Conservation (phyloP, 2,888 invertebrate species). For the Ethmia dodecea region DNA sequence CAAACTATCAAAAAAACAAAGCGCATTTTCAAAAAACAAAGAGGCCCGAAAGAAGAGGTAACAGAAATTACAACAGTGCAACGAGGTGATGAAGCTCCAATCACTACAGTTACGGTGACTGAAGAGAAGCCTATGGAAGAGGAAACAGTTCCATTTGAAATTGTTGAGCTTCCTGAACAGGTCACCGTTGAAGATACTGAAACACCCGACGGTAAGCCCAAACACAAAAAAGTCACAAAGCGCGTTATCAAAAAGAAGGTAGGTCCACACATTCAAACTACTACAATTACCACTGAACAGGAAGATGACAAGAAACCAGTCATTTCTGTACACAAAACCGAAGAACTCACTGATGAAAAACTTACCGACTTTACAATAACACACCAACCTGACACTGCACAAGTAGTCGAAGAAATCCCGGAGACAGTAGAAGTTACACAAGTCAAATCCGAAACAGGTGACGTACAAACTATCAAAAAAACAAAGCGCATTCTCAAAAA, state of each 20-base stretch:
- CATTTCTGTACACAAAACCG: too few relatives aligned
- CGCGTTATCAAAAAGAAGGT: too few relatives aligned
- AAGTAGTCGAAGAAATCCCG: constrained; percentile 20
- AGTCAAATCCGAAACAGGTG: constrained; percentile 24
- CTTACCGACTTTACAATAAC: too few relatives aligned
- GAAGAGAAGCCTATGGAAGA: too few relatives aligned
- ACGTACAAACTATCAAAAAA: constrained; percentile 33
- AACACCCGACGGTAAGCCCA: too few relatives aligned
- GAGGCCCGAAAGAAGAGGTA: constrained; percentile 41
- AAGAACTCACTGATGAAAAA: too few relatives aligned
- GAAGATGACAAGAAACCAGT: too few relatives aligned
- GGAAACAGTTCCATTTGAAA: too few relatives aligned
- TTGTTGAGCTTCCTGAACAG: too few relatives aligned
- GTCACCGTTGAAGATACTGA: too few relatives aligned
- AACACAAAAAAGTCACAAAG: too few relatives aligned
- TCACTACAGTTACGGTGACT: constrained; percentile 21
- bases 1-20: constrained; percentile 31
- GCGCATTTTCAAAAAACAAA: constrained; percentile 34
- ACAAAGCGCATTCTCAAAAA: constrained; percentile 24
- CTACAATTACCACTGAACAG: too few relatives aligned
- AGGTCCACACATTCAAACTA: constrained; percentile 38
- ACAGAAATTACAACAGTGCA: constrained; percentile 42
- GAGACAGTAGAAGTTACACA: constrained; percentile 25
- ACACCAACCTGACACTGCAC: constrained; percentile 13
- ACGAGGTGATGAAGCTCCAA: constrained; percentile 28